These are phyloP conservation scores for Diarsia mendica DNA, from an alignment of 2,888 invertebrate species.

Conservation along the genomic window DNA sequence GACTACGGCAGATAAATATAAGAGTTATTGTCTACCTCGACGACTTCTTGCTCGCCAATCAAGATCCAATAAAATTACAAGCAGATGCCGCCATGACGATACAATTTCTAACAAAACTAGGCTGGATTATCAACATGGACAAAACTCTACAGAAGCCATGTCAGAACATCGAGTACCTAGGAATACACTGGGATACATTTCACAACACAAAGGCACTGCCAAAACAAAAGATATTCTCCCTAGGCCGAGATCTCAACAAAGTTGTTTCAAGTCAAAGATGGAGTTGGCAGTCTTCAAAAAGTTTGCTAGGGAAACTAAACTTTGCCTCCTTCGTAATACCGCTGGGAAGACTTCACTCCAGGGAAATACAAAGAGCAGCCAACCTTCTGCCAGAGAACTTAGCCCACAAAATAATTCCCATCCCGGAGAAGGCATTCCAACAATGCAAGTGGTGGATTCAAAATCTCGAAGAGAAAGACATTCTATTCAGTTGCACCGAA, in stretches of 20 bases:
- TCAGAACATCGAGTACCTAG: neutral
- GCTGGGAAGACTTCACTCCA: slow-evolving; percentile 5
- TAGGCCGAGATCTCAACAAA: neutral
- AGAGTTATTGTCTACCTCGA: slow-evolving; percentile 8
- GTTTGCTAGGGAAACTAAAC: neutral
- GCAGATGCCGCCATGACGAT: neutral
- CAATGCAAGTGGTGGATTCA: slow-evolving; percentile 7
- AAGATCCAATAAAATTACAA: slow-evolving; percentile 3
- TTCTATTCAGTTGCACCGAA: neutral
- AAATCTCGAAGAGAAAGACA: neutral
- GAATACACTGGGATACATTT: neutral
- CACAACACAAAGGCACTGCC: slow-evolving; percentile 5
- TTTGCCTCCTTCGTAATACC: slow-evolving; percentile 12
- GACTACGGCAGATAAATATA: neutral
- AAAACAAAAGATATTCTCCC: neutral
- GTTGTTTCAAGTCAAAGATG: neutral
- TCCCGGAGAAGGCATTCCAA: neutral
- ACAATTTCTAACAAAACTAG: neutral
- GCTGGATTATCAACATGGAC: slow-evolving; percentile 8
- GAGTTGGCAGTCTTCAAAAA: neutral
- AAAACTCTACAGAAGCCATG: neutral
- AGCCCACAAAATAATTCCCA: neutral
- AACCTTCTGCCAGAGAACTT: neutral
- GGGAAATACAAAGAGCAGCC: slow-evolving; percentile 6
- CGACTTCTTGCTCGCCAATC: slow-evolving; percentile 4